These are phyloP conservation scores for Magallana ariakensis DNA, from an alignment of 1,140 invertebrate genomes.

Conservation along the genomic window DNA sequence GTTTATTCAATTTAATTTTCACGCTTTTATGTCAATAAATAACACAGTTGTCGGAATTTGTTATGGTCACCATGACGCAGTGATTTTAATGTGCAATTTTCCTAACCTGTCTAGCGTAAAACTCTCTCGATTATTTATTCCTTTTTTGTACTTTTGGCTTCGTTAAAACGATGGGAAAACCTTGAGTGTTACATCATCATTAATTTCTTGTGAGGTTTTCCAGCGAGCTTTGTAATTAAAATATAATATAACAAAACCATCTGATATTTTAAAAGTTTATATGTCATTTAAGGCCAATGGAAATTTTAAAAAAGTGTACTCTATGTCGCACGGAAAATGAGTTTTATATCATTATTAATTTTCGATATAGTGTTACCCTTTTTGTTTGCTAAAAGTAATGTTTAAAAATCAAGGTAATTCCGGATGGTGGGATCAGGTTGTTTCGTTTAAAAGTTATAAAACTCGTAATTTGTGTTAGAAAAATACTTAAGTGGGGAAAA, in stretches of 20 bases:
- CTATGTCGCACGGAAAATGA: no score
- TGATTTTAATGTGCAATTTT: conserved; percentile 22
- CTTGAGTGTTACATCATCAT: not conserved
- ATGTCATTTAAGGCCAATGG: not conserved
- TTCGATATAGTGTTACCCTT: no score
- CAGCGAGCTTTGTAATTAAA: conserved; percentile 17
- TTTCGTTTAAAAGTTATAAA: no score
- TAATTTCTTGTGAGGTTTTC: not conserved
- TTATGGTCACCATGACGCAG: conserved; percentile 14
- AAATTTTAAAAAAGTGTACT: no score
- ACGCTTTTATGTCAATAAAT: conserved; percentile 4
- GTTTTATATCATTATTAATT: no score
- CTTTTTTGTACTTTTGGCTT: not conserved
- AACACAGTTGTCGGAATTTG: not conserved
- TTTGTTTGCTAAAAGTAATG: no score
- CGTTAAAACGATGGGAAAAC: not conserved
- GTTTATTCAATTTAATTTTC: conserved; percentile 3
- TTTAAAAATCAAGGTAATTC: no score
- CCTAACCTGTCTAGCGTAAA: conserved; percentile 4
- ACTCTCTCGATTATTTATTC: not conserved
- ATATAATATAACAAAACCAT: not conserved
- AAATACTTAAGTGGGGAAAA: no score
- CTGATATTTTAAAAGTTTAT: not conserved
- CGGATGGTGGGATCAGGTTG: no score
- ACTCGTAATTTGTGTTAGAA: no score